Evolutionary conservation across 2,888 invertebrate species (phyloP), one percentile per base, ranked within the genome.

Genomic region (Dyspetes luteomarginatus): DNA sequence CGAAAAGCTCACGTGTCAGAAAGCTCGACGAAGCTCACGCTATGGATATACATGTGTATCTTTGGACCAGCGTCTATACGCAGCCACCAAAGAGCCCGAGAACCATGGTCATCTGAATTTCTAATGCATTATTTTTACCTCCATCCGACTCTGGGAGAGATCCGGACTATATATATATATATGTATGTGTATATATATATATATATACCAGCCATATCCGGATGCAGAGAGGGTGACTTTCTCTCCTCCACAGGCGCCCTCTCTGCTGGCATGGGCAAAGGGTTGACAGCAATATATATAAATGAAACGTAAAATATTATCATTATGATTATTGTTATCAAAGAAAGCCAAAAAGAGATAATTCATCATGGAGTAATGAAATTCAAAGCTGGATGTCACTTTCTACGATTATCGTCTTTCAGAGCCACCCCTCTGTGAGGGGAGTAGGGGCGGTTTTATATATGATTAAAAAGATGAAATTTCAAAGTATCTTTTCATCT

Each of bases 81-180:
- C 36, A 72, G 43, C 77, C 28, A 56, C n/a, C 68, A 62, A 64
- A 64, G 43, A 36, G 52, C 17, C 55, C 67, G 41, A 55, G 77
- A 73, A 15, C 85, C 88, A 85, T 88, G 91, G 91, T 91, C 91
- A 91, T 91, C 91, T 91, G 91, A 91, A 91, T 91, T 91, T 91
- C 91, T 91, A 91, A 91, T 90, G 91, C 89, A 89, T 90, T 89
- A 88, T 89, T 89, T 88, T 87, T 83, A 85, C 85, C 83, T 69
- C 60, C 72, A 60, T 12, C 36, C 67, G 73, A 55, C 43, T 62
- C 72, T 55, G 50, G 55, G 72, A 45, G 60, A 71, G 17, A 60
- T 60, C 58, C 67, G 73, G 55, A 58, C n/a, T 45, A 45, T 60
- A 64, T 55, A 17, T 52, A 28, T 15, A 26, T 36, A 43, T 26